Percentiles rank a stretch among this genome's conserved stretches.
Conservation (phyloP, 1,140 invertebrate species). For the Pseudomyrmex concolor region DNA sequence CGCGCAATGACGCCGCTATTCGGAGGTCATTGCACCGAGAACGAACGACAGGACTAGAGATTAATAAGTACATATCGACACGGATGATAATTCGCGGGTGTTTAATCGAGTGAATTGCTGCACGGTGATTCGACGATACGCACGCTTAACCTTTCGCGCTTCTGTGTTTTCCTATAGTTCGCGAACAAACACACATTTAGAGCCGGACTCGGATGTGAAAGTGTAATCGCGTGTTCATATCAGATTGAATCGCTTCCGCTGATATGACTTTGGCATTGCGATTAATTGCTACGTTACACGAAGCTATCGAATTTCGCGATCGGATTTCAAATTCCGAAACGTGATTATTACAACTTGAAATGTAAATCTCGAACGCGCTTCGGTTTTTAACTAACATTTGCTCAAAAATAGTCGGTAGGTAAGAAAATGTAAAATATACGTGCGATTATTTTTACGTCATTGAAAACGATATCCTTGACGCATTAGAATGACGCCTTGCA, state of each 20-base stretch:
- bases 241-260: background rate
- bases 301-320: background rate
- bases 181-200: background rate
- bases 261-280: background rate
- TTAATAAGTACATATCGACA: background rate
- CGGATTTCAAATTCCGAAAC: background rate
- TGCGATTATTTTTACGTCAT: background rate
- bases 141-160: background rate
- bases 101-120: background rate
- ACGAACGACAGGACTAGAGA: background rate
- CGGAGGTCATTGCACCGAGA: background rate
- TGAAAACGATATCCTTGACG: no score
- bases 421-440: background rate
- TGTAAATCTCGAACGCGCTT: background rate
- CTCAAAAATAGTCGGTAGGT: background rate
- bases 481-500: no score
- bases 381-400: background rate
- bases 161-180: background rate
- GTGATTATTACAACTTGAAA: background rate
- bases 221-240: constrained; percentile 10
- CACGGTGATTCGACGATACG: background rate
- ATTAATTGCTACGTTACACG: constrained; percentile 6
- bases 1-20: background rate
- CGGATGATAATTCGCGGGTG: no score
- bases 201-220: background rate